phyloP scores from a whole-genome alignment of 1,140 invertebrate genomes.

The Gryon sp. region DNA sequence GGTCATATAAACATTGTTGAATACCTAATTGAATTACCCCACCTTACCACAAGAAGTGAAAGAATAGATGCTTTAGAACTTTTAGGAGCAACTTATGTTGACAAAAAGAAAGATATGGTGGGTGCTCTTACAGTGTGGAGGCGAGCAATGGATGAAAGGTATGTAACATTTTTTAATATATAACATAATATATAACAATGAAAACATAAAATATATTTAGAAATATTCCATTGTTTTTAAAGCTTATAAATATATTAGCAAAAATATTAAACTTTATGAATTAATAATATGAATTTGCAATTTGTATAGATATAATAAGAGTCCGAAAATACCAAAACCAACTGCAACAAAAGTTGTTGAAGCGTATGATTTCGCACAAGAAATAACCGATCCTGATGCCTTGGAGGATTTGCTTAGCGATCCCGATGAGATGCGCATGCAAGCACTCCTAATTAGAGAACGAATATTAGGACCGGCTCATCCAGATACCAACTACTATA shows the following conservation, averaged over 20 bases:
- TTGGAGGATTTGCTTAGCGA: constrained; percentile 93
- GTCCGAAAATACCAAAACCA: constrained; percentile 84
- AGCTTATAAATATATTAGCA: too few relatives aligned
- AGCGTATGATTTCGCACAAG: constrained; percentile 92
- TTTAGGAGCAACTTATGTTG: constrained; percentile 97
- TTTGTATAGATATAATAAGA: constrained; percentile 78
- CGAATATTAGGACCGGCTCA: constrained; percentile 94
- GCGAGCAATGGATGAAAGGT: constrained; percentile 91
- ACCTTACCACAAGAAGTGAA: constrained; percentile 87
- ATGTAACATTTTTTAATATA: constrained; percentile 1
- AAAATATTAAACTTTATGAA: too few relatives aligned
- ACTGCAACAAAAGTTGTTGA: constrained; percentile 84
- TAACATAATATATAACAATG: neutral
- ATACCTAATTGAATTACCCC: constrained; percentile 86
- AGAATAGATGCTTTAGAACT: constrained; percentile 95
- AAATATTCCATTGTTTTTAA: neutral
- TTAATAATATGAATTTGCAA: neutral
- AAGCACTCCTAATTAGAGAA: constrained; percentile 95
- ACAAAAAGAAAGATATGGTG: constrained; percentile 96
- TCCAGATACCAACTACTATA: constrained; percentile 98
- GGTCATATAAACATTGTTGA: constrained; percentile 96
- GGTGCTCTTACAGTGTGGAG: constrained; percentile 93
- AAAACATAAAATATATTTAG: too few relatives aligned
- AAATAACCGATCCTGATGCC: constrained; percentile 88
- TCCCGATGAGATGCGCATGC: constrained; percentile 97